Evolutionary conservation across 2,888 invertebrate species (phyloP), one percentile per base, ranked within the genome.

Genomic region (Drosophila dives): DNA sequence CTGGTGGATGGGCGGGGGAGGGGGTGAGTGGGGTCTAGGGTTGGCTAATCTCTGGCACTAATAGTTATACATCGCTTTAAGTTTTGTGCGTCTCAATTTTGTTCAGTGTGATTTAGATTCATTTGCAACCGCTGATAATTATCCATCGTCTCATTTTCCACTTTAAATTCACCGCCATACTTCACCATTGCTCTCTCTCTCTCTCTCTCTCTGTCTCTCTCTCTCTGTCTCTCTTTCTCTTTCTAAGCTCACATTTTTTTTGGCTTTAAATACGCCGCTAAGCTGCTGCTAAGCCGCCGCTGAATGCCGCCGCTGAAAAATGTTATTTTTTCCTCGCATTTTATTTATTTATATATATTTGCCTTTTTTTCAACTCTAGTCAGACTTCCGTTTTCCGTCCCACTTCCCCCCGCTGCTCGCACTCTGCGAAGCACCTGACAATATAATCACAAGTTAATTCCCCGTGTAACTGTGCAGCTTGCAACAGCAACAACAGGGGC

Each of bases 391-490:
- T 58, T 72, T 23, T 11, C 1, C 1, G 7, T 17, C 23, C 15
- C 51, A 8, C 33, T 11, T 11, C 38, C 36, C 32, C 32, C 11
- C 49, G 5, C 12, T 29, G 29, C 11, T 6, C 26, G 23, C 32
- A 17, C 11, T 17, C 48, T 11, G 48, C 10, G 49, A 55, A 29
- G 58, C 49, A 49, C 60, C 53, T 48, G 79, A 71, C 83, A 82
- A 73, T 68, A 86, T 89, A 86, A 86, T 86, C 86, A 86, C 89
- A 89, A 90, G 87, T 81, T 86, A 90, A 90, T 86, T 81, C 89
- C 69, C 75, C 87, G 77, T 89, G 87, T 86, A 89, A 77, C 87
- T 86, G 84, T 80, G 66, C 49, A 73, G 83, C 83, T 79, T 77
- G 74, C 70, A 76, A 58, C 71, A 68, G 61, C 36, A 48, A 29